Evolutionary conservation across 2,888 invertebrate species (phyloP).

Genomic region (Acrobeloides nanus): DNA sequence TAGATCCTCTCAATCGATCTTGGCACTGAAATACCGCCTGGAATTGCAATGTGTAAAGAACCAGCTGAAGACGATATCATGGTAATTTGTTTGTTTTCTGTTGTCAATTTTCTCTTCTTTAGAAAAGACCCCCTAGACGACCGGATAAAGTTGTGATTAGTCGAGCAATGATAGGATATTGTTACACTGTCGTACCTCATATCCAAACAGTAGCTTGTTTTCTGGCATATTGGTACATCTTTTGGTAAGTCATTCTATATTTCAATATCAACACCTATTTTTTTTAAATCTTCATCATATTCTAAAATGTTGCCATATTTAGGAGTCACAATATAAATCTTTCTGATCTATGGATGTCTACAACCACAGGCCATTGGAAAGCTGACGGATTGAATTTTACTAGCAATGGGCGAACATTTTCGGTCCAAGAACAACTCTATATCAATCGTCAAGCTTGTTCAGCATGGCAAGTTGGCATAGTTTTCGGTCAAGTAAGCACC

Average conservation of each 20-base stretch:
- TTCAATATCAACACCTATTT: no score
- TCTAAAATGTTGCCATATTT: constrained; percentile 5
- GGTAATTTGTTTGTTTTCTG: no score
- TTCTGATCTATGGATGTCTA: constrained; percentile 5
- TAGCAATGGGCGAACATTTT: constrained; percentile 18
- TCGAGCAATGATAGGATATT: constrained; percentile 9
- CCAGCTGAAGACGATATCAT: no score
- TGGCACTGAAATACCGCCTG: constrained; percentile 7
- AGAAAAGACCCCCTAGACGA: constrained; percentile 24
- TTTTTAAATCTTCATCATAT: background rate
- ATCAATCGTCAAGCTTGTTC: constrained; percentile 26
- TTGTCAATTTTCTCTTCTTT: constrained; percentile 1
- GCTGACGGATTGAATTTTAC: constrained; percentile 7
- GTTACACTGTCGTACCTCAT: constrained; percentile 14
- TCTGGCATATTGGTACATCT: constrained; percentile 12
- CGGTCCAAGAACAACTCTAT: constrained; percentile 18
- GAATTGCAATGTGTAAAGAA: constrained; percentile 6
- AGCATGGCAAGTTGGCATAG: constrained; percentile 34
- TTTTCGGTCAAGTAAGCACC: constrained; percentile 21
- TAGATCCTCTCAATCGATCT: background rate
- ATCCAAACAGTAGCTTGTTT: constrained; percentile 14
- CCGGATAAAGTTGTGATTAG: constrained; percentile 16
- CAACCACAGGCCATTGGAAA: constrained; percentile 9
- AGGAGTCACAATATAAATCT: constrained; percentile 13
- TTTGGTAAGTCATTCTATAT: no score